phyloP scores from a whole-genome alignment of 2,113 vertebrate species.

The Peromyscus polionotus region DNA sequence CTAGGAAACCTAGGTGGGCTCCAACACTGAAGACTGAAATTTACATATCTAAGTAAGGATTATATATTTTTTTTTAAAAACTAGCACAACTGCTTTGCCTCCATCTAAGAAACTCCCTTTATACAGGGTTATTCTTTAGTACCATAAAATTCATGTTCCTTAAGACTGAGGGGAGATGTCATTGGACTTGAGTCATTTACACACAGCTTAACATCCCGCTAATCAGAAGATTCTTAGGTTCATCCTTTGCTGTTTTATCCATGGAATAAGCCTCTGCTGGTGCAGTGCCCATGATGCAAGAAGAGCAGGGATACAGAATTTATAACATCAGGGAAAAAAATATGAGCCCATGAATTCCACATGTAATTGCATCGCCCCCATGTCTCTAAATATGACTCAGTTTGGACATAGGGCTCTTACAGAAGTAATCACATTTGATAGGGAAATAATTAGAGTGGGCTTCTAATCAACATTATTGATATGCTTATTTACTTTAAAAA shows the following conservation, averaged over 20 bases:
- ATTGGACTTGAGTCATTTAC: neutral
- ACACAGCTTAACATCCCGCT: neutral
- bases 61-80: slow-evolving; percentile 10
- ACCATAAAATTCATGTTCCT: neutral
- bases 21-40: neutral
- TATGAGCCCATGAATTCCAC: neutral
- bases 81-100: neutral
- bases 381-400: neutral
- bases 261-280: neutral
- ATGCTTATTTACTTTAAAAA: neutral
- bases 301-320: neutral
- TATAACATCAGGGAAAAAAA: neutral
- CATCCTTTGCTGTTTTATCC: neutral
- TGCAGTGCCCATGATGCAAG: neutral
- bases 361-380: neutral
- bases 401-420: neutral
- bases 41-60: neutral
- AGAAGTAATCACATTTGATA: neutral
- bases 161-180: neutral
- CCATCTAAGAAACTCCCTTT: neutral
- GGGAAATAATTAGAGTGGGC: neutral
- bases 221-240: neutral
- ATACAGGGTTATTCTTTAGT: neutral
- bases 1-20: too few relatives aligned
- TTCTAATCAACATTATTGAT: neutral